Evolutionary conservation across 2,113 vertebrate species (phyloP), one percentile per base, ranked within the genome.

Genomic region (Chaetorhynchus papuensis): DNA sequence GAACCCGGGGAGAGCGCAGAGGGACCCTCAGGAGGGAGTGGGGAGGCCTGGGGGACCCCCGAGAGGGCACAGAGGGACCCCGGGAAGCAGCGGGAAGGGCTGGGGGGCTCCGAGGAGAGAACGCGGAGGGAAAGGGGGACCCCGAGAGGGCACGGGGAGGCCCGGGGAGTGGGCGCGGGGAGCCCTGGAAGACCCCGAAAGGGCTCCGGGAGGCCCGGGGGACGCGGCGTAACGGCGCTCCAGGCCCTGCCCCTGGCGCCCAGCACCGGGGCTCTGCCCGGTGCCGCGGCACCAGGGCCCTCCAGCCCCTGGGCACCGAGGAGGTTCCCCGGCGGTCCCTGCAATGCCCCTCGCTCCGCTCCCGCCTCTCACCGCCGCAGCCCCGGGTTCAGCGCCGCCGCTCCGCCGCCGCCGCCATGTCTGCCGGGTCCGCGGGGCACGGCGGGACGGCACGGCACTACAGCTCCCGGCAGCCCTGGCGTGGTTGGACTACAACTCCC

Each of bases 371-470:
- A 84, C 87, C 72, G 14, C 53, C 41, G 14, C 89, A 24, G 44
- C 5, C 12, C 21, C 49, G 19, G 12, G 52, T 54, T 77, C 61
- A 83, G 54, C 66, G n/a, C 24, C 45, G 23, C 4, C 10, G 12
- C 84, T 56, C 41, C 22, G 33, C 60, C 41, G 23, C 77, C 37
- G 44, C 61, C 97, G 96, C 97, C 97, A 97, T 98, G 68, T 94
- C 59, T 92, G n/a, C 42, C 95, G 88, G 35, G 44, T 14, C 64
- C 74, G 39, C 85, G 15, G 28, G 53, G 97, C 78, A 89, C 61
- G 63, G 80, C 69, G 98, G 98, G 98, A 97, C 93, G 18, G 41
- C 23, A 12, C 94, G 91, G 94, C 47, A 78, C 84, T 53, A n/a
- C 84, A 61, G 20, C 23, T 61, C 84, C 84, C 72, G 72, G 45